Evolutionary conservation across 2,113 vertebrate species (phyloP).

Genomic region (Neolamprologus longior): DNA sequence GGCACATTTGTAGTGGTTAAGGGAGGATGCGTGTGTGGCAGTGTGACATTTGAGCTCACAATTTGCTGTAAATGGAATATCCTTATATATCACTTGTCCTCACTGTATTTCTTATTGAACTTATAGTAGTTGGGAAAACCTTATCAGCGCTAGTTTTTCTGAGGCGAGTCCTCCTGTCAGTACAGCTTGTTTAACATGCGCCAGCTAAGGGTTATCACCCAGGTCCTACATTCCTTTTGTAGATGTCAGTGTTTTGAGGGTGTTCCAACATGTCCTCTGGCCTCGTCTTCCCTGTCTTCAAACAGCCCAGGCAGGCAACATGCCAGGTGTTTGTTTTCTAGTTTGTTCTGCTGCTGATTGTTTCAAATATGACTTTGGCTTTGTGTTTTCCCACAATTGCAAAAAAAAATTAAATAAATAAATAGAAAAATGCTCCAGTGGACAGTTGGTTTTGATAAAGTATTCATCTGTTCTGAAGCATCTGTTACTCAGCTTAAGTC

Average conservation of each 20-base stretch:
- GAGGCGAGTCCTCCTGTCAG: slow-evolving; percentile 21
- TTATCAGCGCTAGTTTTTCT: neutral
- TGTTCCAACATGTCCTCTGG: slow-evolving; percentile 44
- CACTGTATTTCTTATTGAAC: neutral
- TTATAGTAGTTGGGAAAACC: neutral
- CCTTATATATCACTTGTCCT: neutral
- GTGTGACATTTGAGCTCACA: slow-evolving; percentile 9
- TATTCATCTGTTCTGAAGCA: neutral
- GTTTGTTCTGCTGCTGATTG: neutral
- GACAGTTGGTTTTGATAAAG: slow-evolving; percentile 15
- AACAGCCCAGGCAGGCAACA: slow-evolving; percentile 14
- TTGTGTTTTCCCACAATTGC: neutral
- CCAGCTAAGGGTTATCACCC: slow-evolving; percentile 48
- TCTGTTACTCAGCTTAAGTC: slow-evolving; percentile 22
- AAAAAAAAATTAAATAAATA: neutral
- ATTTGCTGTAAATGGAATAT: neutral
- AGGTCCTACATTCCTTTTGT: slow-evolving; percentile 57
- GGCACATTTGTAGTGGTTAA: neutral
- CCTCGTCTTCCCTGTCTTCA: slow-evolving; percentile 30
- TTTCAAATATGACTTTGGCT: neutral
- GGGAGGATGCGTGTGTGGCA: neutral
- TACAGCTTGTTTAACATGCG: slow-evolving; percentile 50
- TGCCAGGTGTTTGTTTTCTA: slow-evolving; percentile 10
- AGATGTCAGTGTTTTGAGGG: slow-evolving; percentile 48
- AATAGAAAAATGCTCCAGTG: neutral